Conservation (phyloP, 2,113 vertebrate genomes). For the Sinosuthora webbiana region DNA sequence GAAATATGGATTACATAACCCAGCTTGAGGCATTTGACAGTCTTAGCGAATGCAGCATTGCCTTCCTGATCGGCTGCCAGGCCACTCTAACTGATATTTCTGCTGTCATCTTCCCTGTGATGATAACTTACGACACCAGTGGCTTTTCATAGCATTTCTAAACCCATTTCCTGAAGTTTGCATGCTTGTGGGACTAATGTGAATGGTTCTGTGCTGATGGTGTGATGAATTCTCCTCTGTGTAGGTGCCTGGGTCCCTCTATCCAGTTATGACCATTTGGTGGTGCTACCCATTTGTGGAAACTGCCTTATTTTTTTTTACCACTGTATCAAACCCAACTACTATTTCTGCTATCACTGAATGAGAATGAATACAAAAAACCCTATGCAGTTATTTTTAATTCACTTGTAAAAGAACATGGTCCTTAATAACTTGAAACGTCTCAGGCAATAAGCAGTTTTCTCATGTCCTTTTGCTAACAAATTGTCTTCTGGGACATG, state of each 20-base stretch:
- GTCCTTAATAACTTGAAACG: slow-evolving; percentile 37
- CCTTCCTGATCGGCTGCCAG: neutral
- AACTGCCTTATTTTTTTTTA: neutral
- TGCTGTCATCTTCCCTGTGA: neutral
- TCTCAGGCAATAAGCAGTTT: slow-evolving; percentile 28
- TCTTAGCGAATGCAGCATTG: neutral
- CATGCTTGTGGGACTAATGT: neutral
- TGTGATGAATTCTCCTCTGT: neutral
- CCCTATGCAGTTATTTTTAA: neutral
- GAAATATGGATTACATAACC: neutral
- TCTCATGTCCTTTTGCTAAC: slow-evolving; percentile 15
- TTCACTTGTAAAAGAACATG: slow-evolving; percentile 16
- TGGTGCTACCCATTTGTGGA: slow-evolving; percentile 32
- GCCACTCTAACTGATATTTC: neutral
- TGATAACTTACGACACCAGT: neutral
- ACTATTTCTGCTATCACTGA: neutral
- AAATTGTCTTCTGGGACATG: neutral
- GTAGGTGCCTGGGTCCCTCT: neutral
- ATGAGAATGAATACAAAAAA: neutral
- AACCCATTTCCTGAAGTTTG: neutral
- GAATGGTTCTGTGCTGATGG: neutral
- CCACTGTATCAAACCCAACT: neutral
- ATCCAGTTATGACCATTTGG: neutral
- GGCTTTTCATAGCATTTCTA: neutral
- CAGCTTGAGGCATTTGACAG: neutral